Base-by-base conservation (phyloP, 1,140 invertebrate species). In the Cotesia typhae region DNA sequence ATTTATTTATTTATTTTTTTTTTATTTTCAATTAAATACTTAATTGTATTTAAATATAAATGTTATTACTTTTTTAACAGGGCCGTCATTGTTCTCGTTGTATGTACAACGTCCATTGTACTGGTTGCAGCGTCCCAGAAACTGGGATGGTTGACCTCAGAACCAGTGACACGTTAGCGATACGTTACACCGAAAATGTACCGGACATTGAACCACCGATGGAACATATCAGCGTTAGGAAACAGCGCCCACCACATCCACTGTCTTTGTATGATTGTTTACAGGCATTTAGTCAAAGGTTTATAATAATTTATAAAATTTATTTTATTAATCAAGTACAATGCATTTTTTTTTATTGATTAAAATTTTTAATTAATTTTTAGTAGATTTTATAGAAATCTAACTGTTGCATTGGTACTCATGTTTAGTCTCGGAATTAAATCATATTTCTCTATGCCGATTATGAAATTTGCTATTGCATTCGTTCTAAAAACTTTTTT, bases 201-300 rank as follows among this genome's bases (percentile, higher is more conserved):
- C 84, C 84, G 66, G 78, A 77, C 67, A 79, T 83, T 7, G 68
- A 74, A 52, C 69, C 76, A 67, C 79, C 82, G 1, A 78, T 84
- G 4, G 85, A 87, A 76, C 87, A 89, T 76, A 75, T 82, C 64
- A 87, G 84, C 36, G 84, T 90, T 74, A 83, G 81, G 59, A 85
- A 83, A 65, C 81, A 86, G 68, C 81, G 87, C 69, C 84, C 84
- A 10, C 84, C 84, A 67, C 86, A 89, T 79, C 87, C 88, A 10
- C 84, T 92, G 14, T 90, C 90, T 66, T 85, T 92, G 5, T 89
- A 91, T 76, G 91, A 92, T 77, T 93, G 92, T 81, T 87, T 93
- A 71, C 87, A 89, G 75, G 90, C 91, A 75, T 93, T 93, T 85
- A 92, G 90, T 81, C 89, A 92, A 82, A 90, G 88, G 89, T 90